Conservation (phyloP, 2,888 invertebrate genomes). For the Acanthosoma haemorrhoidale region DNA sequence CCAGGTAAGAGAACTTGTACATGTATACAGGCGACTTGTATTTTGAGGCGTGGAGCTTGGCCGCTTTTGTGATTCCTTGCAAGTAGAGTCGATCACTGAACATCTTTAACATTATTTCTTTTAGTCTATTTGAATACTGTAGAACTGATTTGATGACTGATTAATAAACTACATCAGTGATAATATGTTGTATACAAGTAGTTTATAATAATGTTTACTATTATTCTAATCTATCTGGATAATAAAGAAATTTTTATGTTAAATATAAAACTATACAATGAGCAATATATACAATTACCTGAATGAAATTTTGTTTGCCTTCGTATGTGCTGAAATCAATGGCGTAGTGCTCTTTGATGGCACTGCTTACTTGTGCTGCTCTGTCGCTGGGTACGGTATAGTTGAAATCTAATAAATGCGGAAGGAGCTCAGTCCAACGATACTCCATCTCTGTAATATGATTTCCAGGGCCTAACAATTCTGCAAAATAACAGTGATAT, state of each 20-base stretch:
- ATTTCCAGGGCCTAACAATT: slow-evolving; percentile 16
- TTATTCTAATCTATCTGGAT: no score
- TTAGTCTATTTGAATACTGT: no score
- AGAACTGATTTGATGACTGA: no score
- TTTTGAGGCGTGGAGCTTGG: slow-evolving; percentile 40
- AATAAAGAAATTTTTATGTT: no score
- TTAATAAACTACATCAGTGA: no score
- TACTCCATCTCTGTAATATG: slow-evolving; percentile 34
- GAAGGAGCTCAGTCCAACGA: slow-evolving; percentile 41
- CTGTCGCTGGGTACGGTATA: slow-evolving; percentile 39
- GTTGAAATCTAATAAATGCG: slow-evolving; percentile 43
- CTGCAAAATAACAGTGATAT: slow-evolving; percentile 1
- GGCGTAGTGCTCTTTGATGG: slow-evolving; percentile 40
- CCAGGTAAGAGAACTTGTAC: slow-evolving; percentile 43
- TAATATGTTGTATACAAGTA: no score
- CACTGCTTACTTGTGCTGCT: slow-evolving; percentile 34
- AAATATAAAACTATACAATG: not conserved
- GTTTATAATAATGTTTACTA: no score
- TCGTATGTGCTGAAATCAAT: not conserved
- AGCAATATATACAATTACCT: slow-evolving; percentile 13
- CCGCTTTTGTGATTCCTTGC: slow-evolving; percentile 41
- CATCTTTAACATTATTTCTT: slow-evolving; percentile 41
- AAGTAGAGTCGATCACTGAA: slow-evolving; percentile 43
- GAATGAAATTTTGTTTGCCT: not conserved
- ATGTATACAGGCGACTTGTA: slow-evolving; percentile 41